A percentile compares a stretch with the other conserved stretches of the same genome.
Evolutionary conservation across 2,888 invertebrate genomes (phyloP).

Genomic region (Bellardia pandia): DNA sequence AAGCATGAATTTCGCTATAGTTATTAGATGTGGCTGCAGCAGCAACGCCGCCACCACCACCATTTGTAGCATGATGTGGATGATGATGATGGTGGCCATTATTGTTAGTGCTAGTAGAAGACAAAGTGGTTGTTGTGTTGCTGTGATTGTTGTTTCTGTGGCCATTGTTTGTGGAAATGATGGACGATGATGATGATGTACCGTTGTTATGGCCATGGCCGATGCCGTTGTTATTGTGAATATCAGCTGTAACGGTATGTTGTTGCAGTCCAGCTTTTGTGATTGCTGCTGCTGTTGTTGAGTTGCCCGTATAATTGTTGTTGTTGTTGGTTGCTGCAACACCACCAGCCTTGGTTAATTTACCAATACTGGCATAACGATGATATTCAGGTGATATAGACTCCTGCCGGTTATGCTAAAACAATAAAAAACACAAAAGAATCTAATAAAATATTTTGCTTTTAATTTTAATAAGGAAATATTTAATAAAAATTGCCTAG

Average conservation of each 20-base stretch:
- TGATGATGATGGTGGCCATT: slow-evolving; percentile 67
- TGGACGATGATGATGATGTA: slow-evolving; percentile 61
- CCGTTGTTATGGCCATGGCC: slow-evolving; percentile 64
- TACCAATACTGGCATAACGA: slow-evolving; percentile 82
- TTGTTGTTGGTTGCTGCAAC: slow-evolving; percentile 75
- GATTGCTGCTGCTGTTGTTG: slow-evolving; percentile 46
- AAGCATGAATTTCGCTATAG: slow-evolving; percentile 84
- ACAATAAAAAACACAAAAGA: slow-evolving; percentile 58
- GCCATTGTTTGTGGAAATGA: slow-evolving; percentile 62
- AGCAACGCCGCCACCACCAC: not conserved
- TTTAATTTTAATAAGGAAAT: slow-evolving; percentile 56
- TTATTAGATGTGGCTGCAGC: slow-evolving; percentile 71
- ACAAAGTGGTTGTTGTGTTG: slow-evolving; percentile 76
- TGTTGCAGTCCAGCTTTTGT: slow-evolving; percentile 68
- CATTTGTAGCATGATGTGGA: slow-evolving; percentile 56
- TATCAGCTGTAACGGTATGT: slow-evolving; percentile 75
- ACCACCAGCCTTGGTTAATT: slow-evolving; percentile 79
- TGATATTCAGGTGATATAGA: slow-evolving; percentile 83
- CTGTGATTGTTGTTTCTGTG: slow-evolving; percentile 49
- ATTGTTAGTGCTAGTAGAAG: slow-evolving; percentile 27
- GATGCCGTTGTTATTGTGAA: slow-evolving; percentile 72
- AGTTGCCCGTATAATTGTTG: slow-evolving; percentile 74
- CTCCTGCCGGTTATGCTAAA: slow-evolving; percentile 83
- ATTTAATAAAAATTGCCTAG: slow-evolving; percentile 30
- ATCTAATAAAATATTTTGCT: slow-evolving; percentile 53